Evolutionary conservation across 2,888 invertebrate species (phyloP), one percentile per base, ranked within the genome.

Genomic region (Mimumesa dahlbomi): DNA sequence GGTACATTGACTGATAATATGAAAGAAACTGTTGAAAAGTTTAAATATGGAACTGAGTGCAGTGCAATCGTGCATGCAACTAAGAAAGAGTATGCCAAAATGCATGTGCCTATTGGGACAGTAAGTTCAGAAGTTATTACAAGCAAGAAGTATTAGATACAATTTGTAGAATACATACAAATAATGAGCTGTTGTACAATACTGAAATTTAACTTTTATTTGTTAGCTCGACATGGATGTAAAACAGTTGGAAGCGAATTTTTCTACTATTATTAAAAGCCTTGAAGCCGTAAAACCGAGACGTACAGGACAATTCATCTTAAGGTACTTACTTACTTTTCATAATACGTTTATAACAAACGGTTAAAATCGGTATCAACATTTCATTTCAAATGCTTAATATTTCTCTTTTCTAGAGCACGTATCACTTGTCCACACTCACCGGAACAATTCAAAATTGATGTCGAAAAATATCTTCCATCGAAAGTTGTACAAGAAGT

Each of bases 141-240:
- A n/a, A n/a, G n/a, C n/a, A n/a, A n/a, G n/a, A n/a, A n/a, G n/a
- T n/a, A n/a, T n/a, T n/a, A n/a, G n/a, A n/a, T n/a, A n/a, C n/a
- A n/a, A n/a, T n/a, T n/a, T n/a, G n/a, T n/a, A 40, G 0, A 53
- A 18, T 34, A 50, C 9, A 19, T 49, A 18, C 29, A 34, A 25
- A 43, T 29, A 4, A 29, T 50, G 31, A 25, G 36, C 2, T 0
- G 22, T 0, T 1, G 29, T 2, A 21, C 5, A 46, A 49, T 3
- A 3, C 22, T n/a, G 6, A 2, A 4, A 58, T 25, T 3, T 13
- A 11, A 48, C 36, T 62, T 59, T 64, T 18, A 7, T 1, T 36
- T 19, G 91, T 91, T 65, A 95, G 95, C 87, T 97, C 38, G 90
- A 94, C 77, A 96, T 96, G 96, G 93, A 94, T 6, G 83, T 89